Percentiles rank a stretch among this genome's conserved stretches.
These are phyloP conservation scores for Semaprochilodus insignis DNA, from an alignment of 2,797 vertebrate genomes.

Conservation along the genomic window DNA sequence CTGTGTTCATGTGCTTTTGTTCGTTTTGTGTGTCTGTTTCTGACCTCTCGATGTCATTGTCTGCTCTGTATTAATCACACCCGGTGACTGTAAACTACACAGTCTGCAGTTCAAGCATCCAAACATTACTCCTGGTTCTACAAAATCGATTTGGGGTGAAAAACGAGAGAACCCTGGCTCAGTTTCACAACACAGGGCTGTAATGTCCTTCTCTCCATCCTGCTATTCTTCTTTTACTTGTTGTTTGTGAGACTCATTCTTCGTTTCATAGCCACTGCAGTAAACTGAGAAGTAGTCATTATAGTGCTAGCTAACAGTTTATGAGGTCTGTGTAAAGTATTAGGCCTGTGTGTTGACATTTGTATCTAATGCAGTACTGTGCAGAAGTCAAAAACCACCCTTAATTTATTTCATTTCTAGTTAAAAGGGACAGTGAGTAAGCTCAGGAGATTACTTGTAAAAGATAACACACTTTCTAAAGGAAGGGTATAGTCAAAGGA, in stretches of 20 bases:
- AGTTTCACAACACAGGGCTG: neutral
- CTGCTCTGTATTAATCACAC: neutral
- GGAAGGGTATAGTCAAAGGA: too few relatives aligned
- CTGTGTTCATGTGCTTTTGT: neutral
- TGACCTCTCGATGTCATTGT: neutral
- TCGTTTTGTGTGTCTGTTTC: neutral
- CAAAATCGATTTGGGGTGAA: neutral
- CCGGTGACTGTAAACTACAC: neutral
- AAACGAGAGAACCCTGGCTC: neutral
- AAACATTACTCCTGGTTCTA: too few relatives aligned
- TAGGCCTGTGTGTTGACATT: too few relatives aligned
- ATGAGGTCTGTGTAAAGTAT: too few relatives aligned
- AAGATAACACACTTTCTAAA: too few relatives aligned
- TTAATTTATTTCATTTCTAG: too few relatives aligned
- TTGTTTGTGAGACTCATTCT: conserved; percentile 9
- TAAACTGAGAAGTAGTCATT: neutral
- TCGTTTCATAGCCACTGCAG: neutral
- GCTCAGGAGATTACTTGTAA: too few relatives aligned
- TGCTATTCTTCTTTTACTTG: neutral
- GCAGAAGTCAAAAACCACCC: too few relatives aligned
- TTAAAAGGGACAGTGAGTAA: too few relatives aligned
- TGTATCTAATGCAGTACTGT: too few relatives aligned
- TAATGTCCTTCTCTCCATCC: neutral
- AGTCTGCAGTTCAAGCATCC: neutral
- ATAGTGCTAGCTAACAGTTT: too few relatives aligned